A percentile compares a stretch with the other conserved stretches of the same genome.
Conservation (phyloP, 1,140 invertebrate species). For the Lepidurus couesii region DNA sequence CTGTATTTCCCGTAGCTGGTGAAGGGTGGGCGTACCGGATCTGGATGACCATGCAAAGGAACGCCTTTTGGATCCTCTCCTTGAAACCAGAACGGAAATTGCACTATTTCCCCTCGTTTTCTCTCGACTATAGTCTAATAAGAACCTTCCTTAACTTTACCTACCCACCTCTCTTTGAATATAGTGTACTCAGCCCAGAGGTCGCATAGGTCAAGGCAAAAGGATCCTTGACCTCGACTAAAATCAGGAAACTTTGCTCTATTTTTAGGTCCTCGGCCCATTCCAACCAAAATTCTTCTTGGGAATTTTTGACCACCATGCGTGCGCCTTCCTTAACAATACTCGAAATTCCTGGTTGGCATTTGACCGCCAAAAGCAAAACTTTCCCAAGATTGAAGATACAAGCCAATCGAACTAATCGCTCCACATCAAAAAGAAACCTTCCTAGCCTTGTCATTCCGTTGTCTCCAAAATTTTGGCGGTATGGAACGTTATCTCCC, state of each 20-base stretch:
- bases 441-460: too few species aligned
- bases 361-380: too few species aligned
- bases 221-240: neutral
- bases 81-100: neutral
- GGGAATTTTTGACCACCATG: neutral
- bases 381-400: too few species aligned
- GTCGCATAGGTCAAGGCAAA: neutral
- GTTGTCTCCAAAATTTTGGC: too few species aligned
- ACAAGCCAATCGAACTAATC: too few species aligned
- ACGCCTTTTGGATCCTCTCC: neutral
- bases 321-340: neutral
- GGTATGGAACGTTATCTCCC: too few species aligned
- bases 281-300: neutral
- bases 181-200: neutral
- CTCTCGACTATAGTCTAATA: neutral
- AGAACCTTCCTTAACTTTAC: neutral
- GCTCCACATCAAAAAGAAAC: too few species aligned
- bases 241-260: neutral
- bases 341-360: too few species aligned
- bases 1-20: neutral
- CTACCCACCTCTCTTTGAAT: neutral
- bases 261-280: neutral
- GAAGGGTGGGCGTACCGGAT: neutral
- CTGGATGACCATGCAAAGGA: neutral
- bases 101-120: constrained; percentile 4